Conservation (phyloP, 1,140 invertebrate genomes). For the Camponotus vicinus region DNA sequence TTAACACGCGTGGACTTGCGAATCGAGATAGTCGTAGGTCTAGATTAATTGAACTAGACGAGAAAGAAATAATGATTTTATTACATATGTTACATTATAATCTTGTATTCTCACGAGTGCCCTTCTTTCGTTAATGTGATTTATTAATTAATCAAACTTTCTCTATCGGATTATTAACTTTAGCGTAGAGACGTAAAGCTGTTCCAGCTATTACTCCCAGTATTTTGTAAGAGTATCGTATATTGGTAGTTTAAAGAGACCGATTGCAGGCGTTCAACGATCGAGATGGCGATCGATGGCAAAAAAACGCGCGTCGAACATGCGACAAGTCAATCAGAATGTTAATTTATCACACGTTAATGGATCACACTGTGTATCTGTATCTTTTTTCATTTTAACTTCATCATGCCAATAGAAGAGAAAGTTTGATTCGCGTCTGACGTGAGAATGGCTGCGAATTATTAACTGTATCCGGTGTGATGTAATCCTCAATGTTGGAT, state of each 20-base stretch:
- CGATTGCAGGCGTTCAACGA: slow-evolving; percentile 17
- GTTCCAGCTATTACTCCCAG: slow-evolving; percentile 80
- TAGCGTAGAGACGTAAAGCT: slow-evolving; percentile 76
- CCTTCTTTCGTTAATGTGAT: slow-evolving; percentile 70
- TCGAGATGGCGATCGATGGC: not conserved
- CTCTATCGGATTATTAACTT: slow-evolving; percentile 76
- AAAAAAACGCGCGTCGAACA: not conserved
- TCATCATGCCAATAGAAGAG: not conserved
- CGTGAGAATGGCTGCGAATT: slow-evolving; percentile 62
- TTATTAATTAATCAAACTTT: not conserved
- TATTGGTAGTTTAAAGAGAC: slow-evolving; percentile 63
- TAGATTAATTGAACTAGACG: slow-evolving; percentile 56
- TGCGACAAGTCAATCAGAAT: not conserved
- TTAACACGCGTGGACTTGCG: slow-evolving; percentile 14
- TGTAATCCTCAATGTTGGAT: slow-evolving; percentile 81
- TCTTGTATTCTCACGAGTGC: slow-evolving; percentile 69
- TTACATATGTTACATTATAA: slow-evolving; percentile 66
- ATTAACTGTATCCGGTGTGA: slow-evolving; percentile 72
- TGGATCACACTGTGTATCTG: slow-evolving; percentile 13
- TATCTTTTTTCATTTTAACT: not conserved
- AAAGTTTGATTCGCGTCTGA: slow-evolving; percentile 54
- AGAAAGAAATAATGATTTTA: slow-evolving; percentile 58
- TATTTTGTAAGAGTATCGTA: slow-evolving; percentile 79
- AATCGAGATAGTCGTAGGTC: slow-evolving; percentile 61
- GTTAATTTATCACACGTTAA: slow-evolving; percentile 3